Base-by-base conservation (phyloP, 2,797 vertebrate species). In the Chelon labrosus region DNA sequence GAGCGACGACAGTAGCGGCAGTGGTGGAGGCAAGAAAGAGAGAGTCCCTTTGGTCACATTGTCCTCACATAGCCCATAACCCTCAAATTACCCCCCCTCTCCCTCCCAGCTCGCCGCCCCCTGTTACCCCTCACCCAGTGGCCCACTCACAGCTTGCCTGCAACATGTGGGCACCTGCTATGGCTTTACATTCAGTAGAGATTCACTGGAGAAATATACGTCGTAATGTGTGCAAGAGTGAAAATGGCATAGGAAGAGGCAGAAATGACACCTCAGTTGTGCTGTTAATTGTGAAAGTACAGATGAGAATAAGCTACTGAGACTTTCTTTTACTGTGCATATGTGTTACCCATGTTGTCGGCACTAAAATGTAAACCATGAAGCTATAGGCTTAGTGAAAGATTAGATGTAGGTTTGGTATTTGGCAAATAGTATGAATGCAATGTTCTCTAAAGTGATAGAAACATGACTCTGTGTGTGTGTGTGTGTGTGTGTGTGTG, bases 41-140 rank as follows among this genome's bases (percentile, higher is more conserved):
- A 60, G 82, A 75, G 76, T 81, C 80, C 84, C 77, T 83, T 79
- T 5, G 11, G 67, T 87, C 73, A 83, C 77, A 83, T 88, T 89
- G 85, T 89, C 83, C 86, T 87, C 68, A 83, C 44, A 52, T 77
- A 73, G 70, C 71, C 81, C 59, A 75, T 47, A 70, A 22, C 47
- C 58, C 67, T 64, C 25, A 13, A 25, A 42, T 27, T 3, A 4
- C 10, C 20, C 80, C 58, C 62, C 77, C 58, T 54, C 58, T 60
- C 77, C 58, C 57, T 7, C 16, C 47, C 10, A 2, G 61, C 47
- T n/a, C 1, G 11, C 53, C 60, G 60, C 66, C 4, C 67, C 58
- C 71, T 31, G 17, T 84, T 71, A 77, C 75, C 80, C 70, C 73
- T 90, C 85, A 83, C 78, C 73, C 77, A 73, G 65, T 65, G 59